A percentile compares a stretch with the other conserved stretches of the same genome.
These are phyloP conservation scores for Xestia ashworthii DNA, from an alignment of 2,888 invertebrate genomes.

Conservation along the genomic window DNA sequence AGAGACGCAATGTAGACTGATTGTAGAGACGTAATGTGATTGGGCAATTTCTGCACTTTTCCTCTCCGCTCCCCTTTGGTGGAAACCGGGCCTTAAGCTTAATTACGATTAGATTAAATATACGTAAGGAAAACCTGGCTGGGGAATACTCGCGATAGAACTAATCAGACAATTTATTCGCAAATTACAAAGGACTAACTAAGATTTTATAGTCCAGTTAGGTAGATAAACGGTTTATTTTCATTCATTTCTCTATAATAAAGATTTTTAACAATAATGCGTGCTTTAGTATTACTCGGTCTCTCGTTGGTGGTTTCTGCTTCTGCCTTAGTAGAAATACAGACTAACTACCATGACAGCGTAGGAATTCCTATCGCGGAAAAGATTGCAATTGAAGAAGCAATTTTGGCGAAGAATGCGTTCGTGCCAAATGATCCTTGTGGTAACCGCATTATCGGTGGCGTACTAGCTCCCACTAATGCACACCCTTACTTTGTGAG, in stretches of 20 bases:
- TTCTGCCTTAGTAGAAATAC: constrained; percentile 33
- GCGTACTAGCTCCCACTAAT: constrained; percentile 70
- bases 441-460: constrained; percentile 76
- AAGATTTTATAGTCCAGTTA: constrained; percentile 3
- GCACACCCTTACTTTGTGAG: constrained; percentile 76
- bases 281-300: constrained; percentile 24
- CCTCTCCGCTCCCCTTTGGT: too few species aligned
- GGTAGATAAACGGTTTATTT: constrained; percentile 20
- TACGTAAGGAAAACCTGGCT: background rate
- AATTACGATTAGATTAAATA: constrained; percentile 7
- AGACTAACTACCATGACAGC: constrained; percentile 62
- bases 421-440: background rate
- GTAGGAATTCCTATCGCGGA: constrained; percentile 78
- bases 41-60: too few species aligned
- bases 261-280: constrained; percentile 29
- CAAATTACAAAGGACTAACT: constrained; percentile 6
- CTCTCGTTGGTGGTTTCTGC: constrained; percentile 45
- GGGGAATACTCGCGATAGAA: background rate
- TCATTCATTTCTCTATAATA: background rate
- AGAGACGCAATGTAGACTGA: too few species aligned
- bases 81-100: background rate
- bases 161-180: constrained; percentile 3
- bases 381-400: constrained; percentile 73
- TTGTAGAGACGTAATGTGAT: too few species aligned
- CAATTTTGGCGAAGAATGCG: background rate